Base-by-base conservation (phyloP, 2,797 vertebrate species). In the Onychomys arenicola region DNA sequence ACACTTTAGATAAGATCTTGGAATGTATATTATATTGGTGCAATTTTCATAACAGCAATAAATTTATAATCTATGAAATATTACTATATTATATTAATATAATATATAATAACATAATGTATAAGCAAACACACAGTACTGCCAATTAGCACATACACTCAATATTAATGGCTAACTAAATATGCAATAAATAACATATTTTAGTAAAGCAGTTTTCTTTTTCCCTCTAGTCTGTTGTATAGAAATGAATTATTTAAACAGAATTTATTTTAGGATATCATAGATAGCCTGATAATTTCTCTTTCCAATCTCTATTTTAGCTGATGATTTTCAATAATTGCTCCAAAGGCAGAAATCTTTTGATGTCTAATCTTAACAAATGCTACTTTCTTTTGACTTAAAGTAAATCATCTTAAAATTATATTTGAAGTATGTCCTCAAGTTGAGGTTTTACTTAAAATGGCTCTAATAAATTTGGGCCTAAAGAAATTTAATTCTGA, bases 381-480 rank as follows among this genome's bases (percentile, higher is more conserved):
- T 81, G n/a, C 46, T 69, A n/a, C 32, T 89, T 16, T 76, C 16
- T 52, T 91, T 46, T 84, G 61, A 86, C 4, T 87, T 84, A 16
- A 90, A 82, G 76, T 17, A 27, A 6, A 63, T 63, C 46, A 14
- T 9, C 94, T 90, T 55, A 90, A 96, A 77, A 90, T 65, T 81
- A 84, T 12, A 87, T 43, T 78, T 88, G 21, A 46, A 92, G 88
- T 93, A 55, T 43, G 34, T 92, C 7, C 14, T 9, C 32, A 83
- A 69, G 34, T 59, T 89, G 49, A 65, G 76, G 46, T 89, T 93
- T 90, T 65, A 90, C 59, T 90, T 90, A 78, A 91, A 92, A 90
- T 92, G 11, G 0, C 40, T 83, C 4, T 89, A 17, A 61, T 32
- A 65, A 46, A 27, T 29, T 88, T 27, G 73, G 11, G 90, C 9